Base-by-base conservation (phyloP, 2,888 invertebrate species). In the Caenorhabditis japonica region DNA sequence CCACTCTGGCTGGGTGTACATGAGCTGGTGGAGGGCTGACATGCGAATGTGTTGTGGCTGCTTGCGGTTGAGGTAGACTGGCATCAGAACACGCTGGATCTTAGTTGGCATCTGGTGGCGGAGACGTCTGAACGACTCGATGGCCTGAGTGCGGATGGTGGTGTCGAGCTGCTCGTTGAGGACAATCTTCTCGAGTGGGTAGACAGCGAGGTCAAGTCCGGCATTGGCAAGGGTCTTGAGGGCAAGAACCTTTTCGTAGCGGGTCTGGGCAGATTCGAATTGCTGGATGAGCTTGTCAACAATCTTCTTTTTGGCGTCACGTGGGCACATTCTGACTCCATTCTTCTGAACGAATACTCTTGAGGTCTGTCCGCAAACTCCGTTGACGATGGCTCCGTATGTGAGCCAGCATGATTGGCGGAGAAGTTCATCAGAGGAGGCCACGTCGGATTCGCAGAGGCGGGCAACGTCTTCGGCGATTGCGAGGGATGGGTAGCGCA, bases 211-310 rank as follows among this genome's bases (percentile, higher is more conserved):
- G 61, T 84, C 83, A 52, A 85, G 69, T 69, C 83, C 87, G 41
- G 85, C 83, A 73, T 87, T 87, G 70, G 81, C 82, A 47, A 87
- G 47, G 30, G 84, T 75, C 75, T 86, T 85, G 56, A 87, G 76
- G 56, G 76, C 77, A 38, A 86, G 78, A 21, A 85, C 56, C 72
- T 84, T 82, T 69, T 85, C 83, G 75, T 79, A 77, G 43, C 69
- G 58, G 56, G 71, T 72, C 12, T 55, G 38, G 33, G 77, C 75
- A 56, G 61, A 53, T 36, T 72, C 79, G 77, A 71, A 80, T 59
- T 68, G 69, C 36, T 71, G 56, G 43, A 72, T 17, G 44, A 81
- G 49, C 34, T 56, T 58, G 49, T 52, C 43, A 59, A 80, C 79
- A 73, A 72, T 75, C 64, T 71, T 58, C 56, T 79, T 60, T 76